Conservation (phyloP, 2,113 vertebrate species). For the Crotalus helleri region DNA sequence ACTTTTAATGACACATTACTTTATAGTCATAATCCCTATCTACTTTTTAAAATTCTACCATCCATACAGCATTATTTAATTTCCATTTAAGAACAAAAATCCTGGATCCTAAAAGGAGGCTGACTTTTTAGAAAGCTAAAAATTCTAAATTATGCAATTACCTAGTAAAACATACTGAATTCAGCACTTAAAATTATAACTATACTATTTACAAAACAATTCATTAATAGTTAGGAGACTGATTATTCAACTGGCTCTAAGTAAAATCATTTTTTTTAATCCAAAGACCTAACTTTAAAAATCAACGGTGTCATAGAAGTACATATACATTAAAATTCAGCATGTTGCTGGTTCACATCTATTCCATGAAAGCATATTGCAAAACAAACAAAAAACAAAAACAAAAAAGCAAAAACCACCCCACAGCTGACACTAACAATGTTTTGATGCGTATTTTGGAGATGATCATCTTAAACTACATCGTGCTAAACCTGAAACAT, state of each 20-base stretch:
- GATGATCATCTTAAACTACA: neutral
- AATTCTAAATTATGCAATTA: neutral
- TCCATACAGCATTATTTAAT: neutral
- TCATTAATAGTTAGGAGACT: neutral
- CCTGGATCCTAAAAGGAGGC: neutral
- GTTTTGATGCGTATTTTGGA: neutral
- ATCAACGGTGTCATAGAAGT: neutral
- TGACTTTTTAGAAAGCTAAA: neutral
- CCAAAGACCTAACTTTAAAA: neutral
- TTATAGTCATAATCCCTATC: neutral
- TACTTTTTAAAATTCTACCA: neutral
- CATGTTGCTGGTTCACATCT: neutral
- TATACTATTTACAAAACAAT: slow-evolving; percentile 15
- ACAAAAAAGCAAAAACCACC: neutral
- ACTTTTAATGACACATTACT: neutral
- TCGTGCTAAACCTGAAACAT: neutral
- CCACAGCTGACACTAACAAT: neutral
- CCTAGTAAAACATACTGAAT: neutral
- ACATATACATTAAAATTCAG: neutral
- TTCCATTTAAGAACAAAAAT: slow-evolving; percentile 1
- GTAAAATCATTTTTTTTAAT: slow-evolving; percentile 15
- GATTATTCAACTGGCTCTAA: slow-evolving; percentile 6
- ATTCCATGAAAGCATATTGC: neutral
- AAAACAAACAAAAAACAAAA: neutral
- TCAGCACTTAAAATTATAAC: neutral